Conservation (phyloP, 2,797 vertebrate genomes). For the Tapirus indicus region DNA sequence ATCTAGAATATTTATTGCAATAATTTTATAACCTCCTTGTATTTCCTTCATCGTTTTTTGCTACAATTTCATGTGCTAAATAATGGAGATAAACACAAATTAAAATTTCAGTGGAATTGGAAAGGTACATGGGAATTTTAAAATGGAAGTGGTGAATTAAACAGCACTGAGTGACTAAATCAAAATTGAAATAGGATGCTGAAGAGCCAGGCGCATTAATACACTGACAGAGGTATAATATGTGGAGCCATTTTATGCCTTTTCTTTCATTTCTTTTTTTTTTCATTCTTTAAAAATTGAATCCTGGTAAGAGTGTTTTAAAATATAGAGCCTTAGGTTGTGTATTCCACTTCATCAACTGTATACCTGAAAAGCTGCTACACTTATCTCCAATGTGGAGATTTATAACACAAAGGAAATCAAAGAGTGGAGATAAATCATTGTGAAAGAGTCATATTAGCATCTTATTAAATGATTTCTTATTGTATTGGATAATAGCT, state of each 20-base stretch:
- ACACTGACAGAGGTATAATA: neutral
- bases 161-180: neutral
- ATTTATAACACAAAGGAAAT: constrained; percentile 61
- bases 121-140: neutral
- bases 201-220: neutral
- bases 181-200: neutral
- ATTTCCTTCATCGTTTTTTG: constrained; percentile 76
- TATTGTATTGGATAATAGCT: neutral
- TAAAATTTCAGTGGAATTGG: constrained; percentile 36
- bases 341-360: neutral
- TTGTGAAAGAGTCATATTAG: neutral
- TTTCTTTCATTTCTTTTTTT: neutral
- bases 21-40: constrained; percentile 78
- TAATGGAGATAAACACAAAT: constrained; percentile 59
- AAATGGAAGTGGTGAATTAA: constrained; percentile 42
- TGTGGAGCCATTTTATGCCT: neutral
- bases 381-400: neutral
- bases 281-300: neutral
- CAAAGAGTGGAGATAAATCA: neutral
- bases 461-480: constrained; percentile 24
- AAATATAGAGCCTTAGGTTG: constrained; percentile 59
- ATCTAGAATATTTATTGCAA: constrained; percentile 76
- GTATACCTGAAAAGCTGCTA: constrained; percentile 12
- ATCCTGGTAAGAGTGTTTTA: constrained; percentile 48
- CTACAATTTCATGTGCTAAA: constrained; percentile 68